Evolutionary conservation across 2,113 vertebrate genomes (phyloP), one percentile per base, ranked within the genome.

Genomic region (Ibidorhyncha struthersii): DNA sequence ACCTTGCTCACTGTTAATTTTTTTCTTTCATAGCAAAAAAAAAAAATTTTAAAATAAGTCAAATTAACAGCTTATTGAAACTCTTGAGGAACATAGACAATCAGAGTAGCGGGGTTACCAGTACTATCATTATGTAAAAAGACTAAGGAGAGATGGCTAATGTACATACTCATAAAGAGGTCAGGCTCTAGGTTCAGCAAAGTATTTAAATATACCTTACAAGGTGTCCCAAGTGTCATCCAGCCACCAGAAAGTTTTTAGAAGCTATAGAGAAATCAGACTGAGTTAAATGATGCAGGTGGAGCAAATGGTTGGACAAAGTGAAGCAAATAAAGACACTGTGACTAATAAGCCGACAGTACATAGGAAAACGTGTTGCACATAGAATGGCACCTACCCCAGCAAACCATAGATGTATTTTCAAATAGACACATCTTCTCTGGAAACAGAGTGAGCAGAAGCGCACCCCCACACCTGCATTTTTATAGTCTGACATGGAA

Each of bases 381-480:
- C 36, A 23, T 5, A 59, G 14, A 56, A 72, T 14, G 34, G 25
- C 18, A 40, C 10, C 5, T 14, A 66, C 1, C 4, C 34, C 15
- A 62, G 63, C 10, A 77, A 84, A 52, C 5, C 45, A n/a, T 5
- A 53, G 1, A 0, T 63, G 14, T 5, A 34, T 66, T 82, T 89
- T 71, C 34, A 62, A 73, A 40, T 10, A 38, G 12, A 29, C 15
- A 49, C 5, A 16, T 61, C 26, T 40, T 76, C 14, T 56, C 45
- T 70, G 36, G 41, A 87, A 78, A 78, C 8, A 69, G 12, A 43
- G 21, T 49, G 36, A 78, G 45, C 13, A 72, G 55, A 85, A 69
- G 22, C 2, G 15, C 30, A n/a, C 4, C 30, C 52, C 11, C 4
- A 67, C 47, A 41, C 4, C 32, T 0, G 0, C 10, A 9, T 55